phyloP scores from a whole-genome alignment of 1,140 invertebrate species.

The Anagrus nilaparvatae region DNA sequence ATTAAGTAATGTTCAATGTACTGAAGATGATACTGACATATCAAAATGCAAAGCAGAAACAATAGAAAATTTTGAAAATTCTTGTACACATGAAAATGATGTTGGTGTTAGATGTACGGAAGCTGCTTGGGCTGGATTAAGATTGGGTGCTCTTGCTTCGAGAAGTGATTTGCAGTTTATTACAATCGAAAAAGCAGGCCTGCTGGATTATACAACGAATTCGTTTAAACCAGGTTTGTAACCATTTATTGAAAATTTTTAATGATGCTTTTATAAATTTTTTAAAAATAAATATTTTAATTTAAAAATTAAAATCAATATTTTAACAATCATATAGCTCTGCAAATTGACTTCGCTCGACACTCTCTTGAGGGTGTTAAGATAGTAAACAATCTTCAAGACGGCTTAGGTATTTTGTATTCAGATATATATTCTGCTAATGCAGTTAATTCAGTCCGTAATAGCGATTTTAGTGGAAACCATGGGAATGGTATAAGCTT shows the following conservation, averaged over 20 bases:
- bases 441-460: constrained; percentile 72
- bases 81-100: constrained; percentile 77
- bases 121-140: constrained; percentile 83
- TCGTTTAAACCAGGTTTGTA: constrained; percentile 65
- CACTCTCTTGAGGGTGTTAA: constrained; percentile 80
- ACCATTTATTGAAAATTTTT: neutral
- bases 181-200: constrained; percentile 82
- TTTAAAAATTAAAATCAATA: too few species aligned
- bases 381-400: constrained; percentile 71
- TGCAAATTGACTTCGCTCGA: constrained; percentile 93
- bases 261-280: neutral
- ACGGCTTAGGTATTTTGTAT: constrained; percentile 80
- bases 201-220: constrained; percentile 87
- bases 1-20: constrained; percentile 81
- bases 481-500: constrained; percentile 80
- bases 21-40: constrained; percentile 85
- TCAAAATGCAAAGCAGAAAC: constrained; percentile 75
- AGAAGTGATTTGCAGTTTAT: constrained; percentile 79
- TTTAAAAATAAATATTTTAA: neutral
- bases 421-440: constrained; percentile 81
- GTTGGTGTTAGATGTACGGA: constrained; percentile 83
- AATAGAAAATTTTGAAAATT: constrained; percentile 74
- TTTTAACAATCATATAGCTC: constrained; percentile 51
- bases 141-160: constrained; percentile 79
- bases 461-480: constrained; percentile 82